Evolutionary conservation across 2,113 vertebrate species (phyloP).

Genomic region (Eolophus roseicapilla): DNA sequence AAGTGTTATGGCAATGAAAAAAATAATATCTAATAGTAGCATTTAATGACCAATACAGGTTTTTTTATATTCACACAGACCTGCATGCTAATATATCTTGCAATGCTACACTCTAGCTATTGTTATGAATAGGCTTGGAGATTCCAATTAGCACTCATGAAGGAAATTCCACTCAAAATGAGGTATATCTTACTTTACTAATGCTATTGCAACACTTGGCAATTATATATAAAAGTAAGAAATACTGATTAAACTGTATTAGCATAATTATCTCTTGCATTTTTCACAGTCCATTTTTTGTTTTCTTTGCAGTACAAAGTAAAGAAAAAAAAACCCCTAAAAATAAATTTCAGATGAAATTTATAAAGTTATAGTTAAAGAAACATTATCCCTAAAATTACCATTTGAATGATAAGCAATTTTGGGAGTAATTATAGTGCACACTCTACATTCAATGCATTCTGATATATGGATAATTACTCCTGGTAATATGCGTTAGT

Average conservation of each 20-base stretch:
- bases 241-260: background rate
- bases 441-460: constrained; percentile 76
- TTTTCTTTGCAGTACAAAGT: background rate
- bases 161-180: constrained; percentile 4
- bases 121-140: background rate
- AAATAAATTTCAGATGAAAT: constrained; percentile 67
- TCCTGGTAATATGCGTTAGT: constrained; percentile 78
- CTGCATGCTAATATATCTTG: background rate
- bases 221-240: background rate
- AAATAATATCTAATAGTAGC: background rate
- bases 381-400: constrained; percentile 80
- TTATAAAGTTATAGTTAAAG: constrained; percentile 67
- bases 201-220: background rate
- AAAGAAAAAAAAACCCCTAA: background rate
- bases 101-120: background rate
- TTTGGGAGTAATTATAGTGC: constrained; percentile 78
- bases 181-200: background rate
- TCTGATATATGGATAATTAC: constrained; percentile 85
- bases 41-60: background rate
- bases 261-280: background rate
- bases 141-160: background rate
- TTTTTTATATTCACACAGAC: background rate
- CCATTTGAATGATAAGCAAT: constrained; percentile 83
- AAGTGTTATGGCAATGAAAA: background rate
- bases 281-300: background rate